Evolutionary conservation across 2,113 vertebrate species (phyloP), one percentile per base, ranked within the genome.

Genomic region (Todiramphus saurophagus): DNA sequence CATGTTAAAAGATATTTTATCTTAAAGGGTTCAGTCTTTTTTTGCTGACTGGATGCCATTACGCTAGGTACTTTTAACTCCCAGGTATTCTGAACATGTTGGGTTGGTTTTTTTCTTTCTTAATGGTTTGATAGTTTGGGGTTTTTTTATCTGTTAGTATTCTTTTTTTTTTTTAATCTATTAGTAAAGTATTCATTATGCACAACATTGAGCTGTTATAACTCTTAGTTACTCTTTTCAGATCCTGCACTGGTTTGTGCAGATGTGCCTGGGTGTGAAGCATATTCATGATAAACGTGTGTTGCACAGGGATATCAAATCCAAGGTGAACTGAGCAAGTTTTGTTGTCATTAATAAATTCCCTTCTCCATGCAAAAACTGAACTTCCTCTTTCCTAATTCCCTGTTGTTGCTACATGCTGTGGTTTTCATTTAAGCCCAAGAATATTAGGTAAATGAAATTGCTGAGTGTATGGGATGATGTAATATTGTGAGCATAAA

Each of bases 281-380:
- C 97, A 99, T 70, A 98, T 99, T 96, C 99, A 99, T 8, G 98
- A 98, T 72, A 98, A 98, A 79, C 96, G 97, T 59, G 98, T 99
- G 53, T 96, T 99, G 67, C 99, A 99, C 97, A 98, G 99, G 96
- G 99, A 99, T 91, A 98, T 99, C 90, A 99, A 99, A 90, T 99
- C 99, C 69, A 99, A 99, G 98, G 99, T 99, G 93, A 98, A 66
- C 82, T n/a, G 13, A 87, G 43, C 60, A 66, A n/a, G 13, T 80
- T 75, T 82, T 59, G 6, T 83, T 74, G 50, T 44, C 27, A 11
- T 73, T 77, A 73, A 43, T 64, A 48, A 86, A n/a, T 12, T 55
- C 24, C 76, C 15, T 64, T 50, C 43, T 62, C n/a, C 37, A n/a
- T 63, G 67, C 33, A 48, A 10, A 68, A 44, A 31, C 70, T 80